Base-by-base conservation (phyloP, 2,888 invertebrate species). In the Hydropsyche betteni region DNA sequence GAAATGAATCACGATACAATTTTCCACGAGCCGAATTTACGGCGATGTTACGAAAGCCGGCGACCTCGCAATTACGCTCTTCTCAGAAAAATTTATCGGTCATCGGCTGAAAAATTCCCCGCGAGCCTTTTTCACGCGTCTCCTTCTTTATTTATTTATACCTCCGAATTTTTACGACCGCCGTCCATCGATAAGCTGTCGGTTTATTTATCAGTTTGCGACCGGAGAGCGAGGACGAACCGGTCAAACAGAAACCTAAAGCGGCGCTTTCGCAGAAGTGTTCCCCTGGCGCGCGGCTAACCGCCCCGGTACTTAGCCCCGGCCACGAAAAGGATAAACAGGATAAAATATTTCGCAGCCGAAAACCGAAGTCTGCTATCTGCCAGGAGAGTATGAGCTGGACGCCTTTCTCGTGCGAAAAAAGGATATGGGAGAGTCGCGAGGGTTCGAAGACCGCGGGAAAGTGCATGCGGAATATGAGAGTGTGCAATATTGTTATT, bases 201-300 rank as follows among this genome's bases (percentile, higher is more conserved):
- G 4, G 24, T 58, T 58, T 58, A 58, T 58, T 58, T 64, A 64
- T 64, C 34, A 36, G 34, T 36, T 36, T 36, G 64, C 61, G 51
- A 61, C 61, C 4, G 33, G 24, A 33, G 33, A n/a, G n/a, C n/a
- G n/a, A n/a, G n/a, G n/a, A n/a, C n/a, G n/a, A n/a, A n/a, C 61
- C 61, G 61, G 61, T 61, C 61, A 61, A 61, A 61, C 61, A 61
- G 61, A 14, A 64, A 64, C 64, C 64, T 34, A 7, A 36, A 64
- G 36, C 34, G 34, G n/a, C 64, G 64, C 36, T 64, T 64, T 64
- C 33, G 34, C n/a, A 24, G 64, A 64, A 64, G 64, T 36, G 64
- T 64, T 64, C 64, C 64, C 64, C n/a, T n/a, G 64, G 36, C 64
- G 36, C 34, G 34, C 34, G 64, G 64, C 34, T 64, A 64, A 64